These are phyloP conservation scores for Furnarius figulus DNA, from an alignment of 2,113 vertebrate genomes.

Conservation along the genomic window DNA sequence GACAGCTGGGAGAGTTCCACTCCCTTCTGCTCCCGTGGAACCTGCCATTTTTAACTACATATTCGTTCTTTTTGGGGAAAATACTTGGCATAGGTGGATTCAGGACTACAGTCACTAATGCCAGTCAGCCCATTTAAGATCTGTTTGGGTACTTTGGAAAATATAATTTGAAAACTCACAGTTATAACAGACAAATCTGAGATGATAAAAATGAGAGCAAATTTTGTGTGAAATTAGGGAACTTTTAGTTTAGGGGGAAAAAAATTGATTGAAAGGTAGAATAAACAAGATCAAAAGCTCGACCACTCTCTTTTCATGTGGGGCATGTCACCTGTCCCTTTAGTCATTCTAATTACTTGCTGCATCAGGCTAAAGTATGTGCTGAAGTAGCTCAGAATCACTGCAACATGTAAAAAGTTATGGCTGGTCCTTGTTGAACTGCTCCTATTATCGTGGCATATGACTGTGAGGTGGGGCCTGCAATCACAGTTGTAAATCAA, in stretches of 20 bases:
- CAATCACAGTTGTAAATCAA: constrained; percentile 63
- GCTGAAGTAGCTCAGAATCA: constrained; percentile 24
- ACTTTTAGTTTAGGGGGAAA: neutral
- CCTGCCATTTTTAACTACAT: neutral
- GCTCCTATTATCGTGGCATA: constrained; percentile 26
- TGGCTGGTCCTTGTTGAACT: neutral
- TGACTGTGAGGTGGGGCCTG: constrained; percentile 52
- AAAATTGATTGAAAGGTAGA: neutral
- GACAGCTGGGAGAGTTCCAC: neutral
- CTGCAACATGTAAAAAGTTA: neutral
- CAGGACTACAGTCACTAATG: neutral
- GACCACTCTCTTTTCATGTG: neutral
- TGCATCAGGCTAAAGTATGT: constrained; percentile 1
- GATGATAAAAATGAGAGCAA: neutral
- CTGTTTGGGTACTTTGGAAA: neutral
- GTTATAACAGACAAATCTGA: neutral
- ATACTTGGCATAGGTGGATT: neutral
- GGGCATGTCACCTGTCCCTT: neutral
- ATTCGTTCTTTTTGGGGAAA: neutral
- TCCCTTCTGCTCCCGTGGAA: neutral
- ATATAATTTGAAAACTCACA: neutral
- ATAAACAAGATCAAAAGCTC: neutral
- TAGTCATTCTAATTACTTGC: neutral
- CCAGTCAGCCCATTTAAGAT: neutral
- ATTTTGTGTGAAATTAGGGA: neutral